Percentiles rank a stretch among this genome's conserved stretches.
phyloP scores from a whole-genome alignment of 1,140 invertebrate genomes.

The Battus philenor region DNA sequence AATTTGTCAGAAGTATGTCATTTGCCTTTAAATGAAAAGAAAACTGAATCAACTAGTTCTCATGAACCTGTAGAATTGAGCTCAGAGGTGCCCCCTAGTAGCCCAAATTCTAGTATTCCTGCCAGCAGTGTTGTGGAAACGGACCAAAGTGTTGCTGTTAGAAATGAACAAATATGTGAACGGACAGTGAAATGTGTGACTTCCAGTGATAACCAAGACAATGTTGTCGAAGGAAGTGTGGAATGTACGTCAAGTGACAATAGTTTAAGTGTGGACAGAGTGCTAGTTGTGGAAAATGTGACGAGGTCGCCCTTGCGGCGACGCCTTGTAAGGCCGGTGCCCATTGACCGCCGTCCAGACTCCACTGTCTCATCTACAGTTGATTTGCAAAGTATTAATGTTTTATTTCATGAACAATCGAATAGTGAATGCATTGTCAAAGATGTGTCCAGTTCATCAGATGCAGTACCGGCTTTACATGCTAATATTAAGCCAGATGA shows the following conservation, averaged over 20 bases:
- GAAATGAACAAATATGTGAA: slow-evolving; percentile 43
- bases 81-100: slow-evolving; percentile 32
- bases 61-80: slow-evolving; percentile 27
- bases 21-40: slow-evolving; percentile 26
- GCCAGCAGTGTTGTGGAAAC: slow-evolving; percentile 53
- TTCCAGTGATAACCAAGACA: slow-evolving; percentile 62
- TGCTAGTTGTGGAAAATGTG: slow-evolving; percentile 28
- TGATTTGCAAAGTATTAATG: slow-evolving; percentile 46
- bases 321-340: slow-evolving; percentile 49
- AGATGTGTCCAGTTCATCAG: slow-evolving; percentile 69
- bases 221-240: slow-evolving; percentile 61
- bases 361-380: slow-evolving; percentile 66
- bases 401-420: slow-evolving; percentile 35
- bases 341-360: slow-evolving; percentile 52
- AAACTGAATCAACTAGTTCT: slow-evolving; percentile 22
- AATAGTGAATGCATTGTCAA: slow-evolving; percentile 53
- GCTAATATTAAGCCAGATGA: slow-evolving; percentile 59
- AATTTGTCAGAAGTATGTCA: slow-evolving; percentile 29
- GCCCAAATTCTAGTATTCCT: slow-evolving; percentile 44
- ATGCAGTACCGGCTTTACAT: slow-evolving; percentile 53
- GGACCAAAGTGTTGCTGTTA: slow-evolving; percentile 35
- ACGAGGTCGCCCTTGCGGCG: slow-evolving; percentile 48
- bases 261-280: slow-evolving; percentile 54
- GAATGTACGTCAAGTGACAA: slow-evolving; percentile 66
- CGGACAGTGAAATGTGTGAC: slow-evolving; percentile 62